A percentile compares a stretch with the other conserved stretches of the same genome.
Evolutionary conservation across 1,140 invertebrate species (phyloP).

Genomic region (Mactra quadrangularis): DNA sequence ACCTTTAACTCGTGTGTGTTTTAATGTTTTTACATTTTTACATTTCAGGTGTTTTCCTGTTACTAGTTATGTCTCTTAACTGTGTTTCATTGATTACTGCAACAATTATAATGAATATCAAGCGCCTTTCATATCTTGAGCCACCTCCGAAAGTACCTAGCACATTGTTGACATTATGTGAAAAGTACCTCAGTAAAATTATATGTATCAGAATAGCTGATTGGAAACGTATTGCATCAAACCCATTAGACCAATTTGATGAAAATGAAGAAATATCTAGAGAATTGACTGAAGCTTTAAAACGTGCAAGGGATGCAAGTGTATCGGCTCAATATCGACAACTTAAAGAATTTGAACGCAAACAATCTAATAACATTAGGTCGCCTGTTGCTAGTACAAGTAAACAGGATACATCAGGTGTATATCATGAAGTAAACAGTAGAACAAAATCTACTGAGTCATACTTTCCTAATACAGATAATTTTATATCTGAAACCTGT

Average conservation of each 20-base stretch:
- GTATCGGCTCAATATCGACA: neutral
- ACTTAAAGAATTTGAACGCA: neutral
- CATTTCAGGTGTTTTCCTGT: constrained; percentile 77
- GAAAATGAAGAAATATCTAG: no score
- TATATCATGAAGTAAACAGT: no score
- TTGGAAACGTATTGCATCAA: constrained; percentile 29
- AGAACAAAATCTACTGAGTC: constrained; percentile 27
- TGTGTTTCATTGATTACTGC: constrained; percentile 79
- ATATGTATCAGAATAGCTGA: constrained; percentile 64
- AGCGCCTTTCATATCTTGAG: constrained; percentile 73
- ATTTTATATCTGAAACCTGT: neutral
- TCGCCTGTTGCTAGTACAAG: no score
- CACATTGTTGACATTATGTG: constrained; percentile 73
- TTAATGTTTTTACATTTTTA: no score
- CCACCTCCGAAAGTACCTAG: constrained; percentile 72
- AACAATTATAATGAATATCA: constrained; percentile 80
- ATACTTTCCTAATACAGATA: constrained; percentile 1
- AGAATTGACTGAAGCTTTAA: no score
- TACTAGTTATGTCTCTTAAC: constrained; percentile 81
- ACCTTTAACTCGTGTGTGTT: no score
- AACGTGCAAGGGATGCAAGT: no score
- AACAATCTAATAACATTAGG: no score
- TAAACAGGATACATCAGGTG: no score
- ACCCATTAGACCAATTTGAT: neutral
- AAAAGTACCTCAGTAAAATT: constrained; percentile 69